Base-by-base conservation (phyloP, 1,140 invertebrate species). In the Sycobia sp. region DNA sequence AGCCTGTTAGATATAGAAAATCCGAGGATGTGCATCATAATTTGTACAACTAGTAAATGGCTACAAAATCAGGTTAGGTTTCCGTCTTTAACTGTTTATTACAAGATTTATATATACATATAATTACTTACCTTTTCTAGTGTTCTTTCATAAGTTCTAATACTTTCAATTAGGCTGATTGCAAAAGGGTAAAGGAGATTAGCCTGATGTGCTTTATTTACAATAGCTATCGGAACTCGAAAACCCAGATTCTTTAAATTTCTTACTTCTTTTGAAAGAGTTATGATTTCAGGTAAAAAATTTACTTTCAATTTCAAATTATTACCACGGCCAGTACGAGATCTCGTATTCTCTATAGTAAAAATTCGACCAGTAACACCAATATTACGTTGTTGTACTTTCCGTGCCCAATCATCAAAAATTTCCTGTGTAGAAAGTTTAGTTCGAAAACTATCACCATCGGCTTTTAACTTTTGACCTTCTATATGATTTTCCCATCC, bases 401-500 rank as follows among this genome's bases (percentile, higher is more conserved):
- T 95, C 38, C 93, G 86, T 8, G 94, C 90, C 97, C 97, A 99
- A 69, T 98, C 96, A 73, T 98, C 96, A 79, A 99, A 99, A 44
- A 99, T 94, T 73, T 96, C 93, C 76, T 95, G 90, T 5, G 97
- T 98, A 70, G 97, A 96, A 3, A 98, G 82, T 81, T 99, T 99
- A 36, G 93, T 80, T 25, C 95, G 89, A 80, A 99, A 99, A 80
- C 95, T 98, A 71, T 99, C 97, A 11, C 96, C 96, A 79, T 99
- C 96, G 9, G 90, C 92, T 83, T 99, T 99, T 41, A 99, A 82
- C 77, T 98, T 97, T 76, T 98, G 95, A 49, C 98, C 97, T 80
- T 99, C 98, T 25, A 99, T 96, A 78, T 99, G 96, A 73, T 95
- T 97, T 79, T 98, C 96, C 98, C 98, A 99, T 32, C 95, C 96